Evolutionary conservation across 2,888 invertebrate species (phyloP), one percentile per base, ranked within the genome.

Genomic region (Lydus trimaculatus): DNA sequence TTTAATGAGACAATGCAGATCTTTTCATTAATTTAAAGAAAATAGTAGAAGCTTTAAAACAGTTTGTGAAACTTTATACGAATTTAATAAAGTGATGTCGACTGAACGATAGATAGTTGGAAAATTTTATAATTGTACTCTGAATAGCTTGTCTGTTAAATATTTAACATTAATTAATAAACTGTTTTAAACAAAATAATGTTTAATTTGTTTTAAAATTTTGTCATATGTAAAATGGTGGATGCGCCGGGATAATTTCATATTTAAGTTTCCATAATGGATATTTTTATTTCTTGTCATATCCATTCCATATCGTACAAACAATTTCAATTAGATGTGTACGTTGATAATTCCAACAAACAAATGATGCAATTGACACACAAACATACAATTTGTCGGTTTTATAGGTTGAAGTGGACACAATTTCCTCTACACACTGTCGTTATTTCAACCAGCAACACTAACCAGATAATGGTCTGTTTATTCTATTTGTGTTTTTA

Each of bases 11-110:
- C 20, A 20, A 20, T 20, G 20, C 48, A 48, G 48, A n/a, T 56
- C 25, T 23, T 56, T 56, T 25, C 23, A 56, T 56, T 56, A 56
- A 56, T 56, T 56, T 56, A 15, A 56, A 25, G 56, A 56, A 25
- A 56, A 25, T 48, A 9, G 7, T 23, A 8, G 15, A 25, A 56
- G 25, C 56, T 56, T 56, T 52, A 4, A 56, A 56, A 1, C 13
- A 56, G 25, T 56, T 25, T 3, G 5, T 13, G 15, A 25, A 56
- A 48, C 48, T 56, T 56, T 56, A 56, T 25, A 25, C 5, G 5
- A 13, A 25, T 25, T 43, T 43, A 43, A 43, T 43, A 43, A 17
- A 43, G 25, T 5, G 25, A 5, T 56, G 13, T 25, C 25, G 13
- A 56, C 1, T 9, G 20, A 48, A 48, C 48, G 20, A 20, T 56